Evolutionary conservation across 2,113 vertebrate genomes (phyloP).

Genomic region (Microcebus murinus): DNA sequence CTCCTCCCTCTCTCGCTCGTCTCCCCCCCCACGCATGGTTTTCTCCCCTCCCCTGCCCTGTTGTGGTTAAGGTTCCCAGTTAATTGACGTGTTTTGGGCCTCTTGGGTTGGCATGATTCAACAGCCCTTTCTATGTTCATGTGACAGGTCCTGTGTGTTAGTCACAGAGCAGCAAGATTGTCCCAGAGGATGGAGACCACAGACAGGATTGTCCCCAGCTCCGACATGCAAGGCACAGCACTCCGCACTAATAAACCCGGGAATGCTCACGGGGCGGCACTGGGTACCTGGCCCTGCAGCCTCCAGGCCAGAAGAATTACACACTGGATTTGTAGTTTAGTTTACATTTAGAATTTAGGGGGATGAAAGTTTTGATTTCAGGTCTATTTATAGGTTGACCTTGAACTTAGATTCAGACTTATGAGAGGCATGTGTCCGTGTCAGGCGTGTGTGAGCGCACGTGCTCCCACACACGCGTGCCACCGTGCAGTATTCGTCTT

Average conservation of each 20-base stretch:
- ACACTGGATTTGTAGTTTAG: neutral
- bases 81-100: constrained; percentile 58
- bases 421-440: neutral
- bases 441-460: no score
- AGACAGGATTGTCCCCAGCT: constrained; percentile 79
- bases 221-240: constrained; percentile 79
- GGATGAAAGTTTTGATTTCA: constrained; percentile 71
- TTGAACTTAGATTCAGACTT: neutral
- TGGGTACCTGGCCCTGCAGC: constrained; percentile 62
- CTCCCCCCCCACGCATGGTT: neutral
- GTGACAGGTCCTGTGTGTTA: constrained; percentile 71
- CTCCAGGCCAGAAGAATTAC: constrained; percentile 78
- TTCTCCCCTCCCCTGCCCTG: neutral
- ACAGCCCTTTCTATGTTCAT: constrained; percentile 11
- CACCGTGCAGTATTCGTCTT: neutral
- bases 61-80: neutral
- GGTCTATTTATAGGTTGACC: constrained; percentile 44
- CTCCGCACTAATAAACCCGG: constrained; percentile 81
- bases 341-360: constrained; percentile 67
- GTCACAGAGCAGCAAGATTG: constrained; percentile 73
- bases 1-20: no score
- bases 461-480: neutral
- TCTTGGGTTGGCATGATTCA: constrained; percentile 67
- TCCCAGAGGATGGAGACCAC: constrained; percentile 79
- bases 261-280: constrained; percentile 73